Base-by-base conservation (phyloP, 2,797 vertebrate genomes). In the Platyrinchus mystaceus region DNA sequence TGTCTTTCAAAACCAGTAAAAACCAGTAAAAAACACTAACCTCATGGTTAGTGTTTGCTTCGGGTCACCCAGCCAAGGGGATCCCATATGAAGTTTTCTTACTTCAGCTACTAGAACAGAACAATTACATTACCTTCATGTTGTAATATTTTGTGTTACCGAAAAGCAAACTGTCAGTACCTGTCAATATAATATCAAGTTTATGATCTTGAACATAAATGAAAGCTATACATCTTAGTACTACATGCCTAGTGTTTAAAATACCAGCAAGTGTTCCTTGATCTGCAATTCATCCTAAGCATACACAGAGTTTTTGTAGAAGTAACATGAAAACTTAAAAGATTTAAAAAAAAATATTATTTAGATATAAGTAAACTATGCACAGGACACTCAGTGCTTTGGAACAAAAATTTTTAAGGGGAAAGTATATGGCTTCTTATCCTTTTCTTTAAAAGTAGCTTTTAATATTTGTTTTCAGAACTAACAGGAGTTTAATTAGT, bases 51-150 rank as follows among this genome's bases (percentile, higher is more conserved):
- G 3, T 44, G 7, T 30, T 68, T 64, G 7, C 14, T 49, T 64
- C 36, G 64, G 55, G 28, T 8, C 4, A 7, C 19, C 3, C 10
- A 24, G 30, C 2, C 3, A 39, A 59, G 39, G 6, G 2, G 4
- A 9, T n/a, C 13, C 14, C 27, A 56, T 6, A 37, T 1, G 0
- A 74, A 50, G 11, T 2, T 1, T 41, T 87, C 16, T 30, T 80
- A 30, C 21, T 70, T 77, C 11, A 55, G 2, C n/a, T 50, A 68
- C 17, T 49, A 46, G 30, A 50, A 46, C 8, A 41, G 36, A 73
- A 41, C 1, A 59, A 53, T 50, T 46, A 18, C 11, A 8, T 43
- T 37, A 24, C 6, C 5, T 50, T 55, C 2, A 37, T 32, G 6
- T 59, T 7, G 7, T 34, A 22, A 4, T n/a, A 17, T 71, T 39